phyloP scores from a whole-genome alignment of 2,888 invertebrate genomes.

The Standfussiana lucernea region DNA sequence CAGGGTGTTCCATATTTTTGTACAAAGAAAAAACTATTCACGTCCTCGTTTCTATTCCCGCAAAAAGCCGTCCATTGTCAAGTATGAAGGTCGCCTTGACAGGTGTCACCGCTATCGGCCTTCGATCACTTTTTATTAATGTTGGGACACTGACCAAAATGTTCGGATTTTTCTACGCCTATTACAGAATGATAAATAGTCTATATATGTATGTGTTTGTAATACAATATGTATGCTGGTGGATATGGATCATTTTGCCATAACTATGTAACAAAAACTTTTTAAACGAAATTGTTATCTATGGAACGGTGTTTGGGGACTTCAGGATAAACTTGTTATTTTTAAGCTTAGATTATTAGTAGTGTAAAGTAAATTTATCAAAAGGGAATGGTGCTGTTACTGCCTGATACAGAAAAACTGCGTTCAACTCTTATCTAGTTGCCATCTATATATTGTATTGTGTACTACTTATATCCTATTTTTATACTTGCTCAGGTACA shows the following conservation, averaged over 20 bases:
- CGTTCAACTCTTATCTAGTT: not conserved
- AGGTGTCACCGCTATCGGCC: conserved; percentile 71
- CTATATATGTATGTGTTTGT: conserved; percentile 2
- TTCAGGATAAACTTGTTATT: conserved; percentile 19
- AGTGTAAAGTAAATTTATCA: not conserved
- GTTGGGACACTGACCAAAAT: conserved; percentile 61
- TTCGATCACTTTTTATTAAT: conserved; percentile 74
- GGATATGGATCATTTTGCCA: not conserved
- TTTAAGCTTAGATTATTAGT: conserved; percentile 36
- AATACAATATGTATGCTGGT: not conserved
- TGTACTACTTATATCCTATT: not conserved
- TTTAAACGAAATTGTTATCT: not conserved
- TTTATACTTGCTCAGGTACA: not conserved
- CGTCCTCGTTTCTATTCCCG: conserved; percentile 23
- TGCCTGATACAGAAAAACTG: not conserved
- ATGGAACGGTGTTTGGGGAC: not conserved
- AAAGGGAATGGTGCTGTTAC: conserved; percentile 2
- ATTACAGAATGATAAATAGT: conserved; percentile 65
- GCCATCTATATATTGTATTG: not conserved
- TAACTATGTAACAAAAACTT: not conserved
- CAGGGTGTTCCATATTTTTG: conserved; percentile 10
- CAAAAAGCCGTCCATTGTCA: conserved; percentile 54
- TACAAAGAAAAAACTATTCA: conserved; percentile 25
- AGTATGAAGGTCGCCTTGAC: conserved; percentile 65
- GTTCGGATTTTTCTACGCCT: conserved; percentile 60